Conservation (phyloP, 2,113 vertebrate genomes). For the Callospermophilus lateralis region DNA sequence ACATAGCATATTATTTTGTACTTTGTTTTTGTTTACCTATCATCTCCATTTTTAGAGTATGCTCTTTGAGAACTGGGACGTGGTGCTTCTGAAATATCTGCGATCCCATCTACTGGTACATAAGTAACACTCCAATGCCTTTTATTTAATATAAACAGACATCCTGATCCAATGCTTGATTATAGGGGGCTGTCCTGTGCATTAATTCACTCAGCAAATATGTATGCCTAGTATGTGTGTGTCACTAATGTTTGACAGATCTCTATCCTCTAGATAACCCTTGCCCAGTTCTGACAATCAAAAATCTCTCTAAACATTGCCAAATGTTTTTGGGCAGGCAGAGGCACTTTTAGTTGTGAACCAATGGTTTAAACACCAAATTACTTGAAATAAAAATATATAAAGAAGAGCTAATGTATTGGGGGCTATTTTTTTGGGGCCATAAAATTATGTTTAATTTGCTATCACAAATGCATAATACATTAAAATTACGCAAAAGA, state of each 20-base stretch:
- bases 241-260: no score
- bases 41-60: not conserved
- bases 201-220: no score
- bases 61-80: not conserved
- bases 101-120: not conserved
- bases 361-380: not conserved
- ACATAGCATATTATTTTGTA: not conserved
- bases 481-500: conserved; percentile 24
- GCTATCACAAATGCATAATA: not conserved
- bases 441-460: conserved; percentile 50
- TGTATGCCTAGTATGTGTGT: no score
- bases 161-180: not conserved
- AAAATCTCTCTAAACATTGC: not conserved
- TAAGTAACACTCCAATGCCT: not conserved
- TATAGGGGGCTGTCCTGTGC: not conserved
- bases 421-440: not conserved
- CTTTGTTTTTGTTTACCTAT: not conserved
- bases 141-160: conserved; percentile 18
- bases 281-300: not conserved
- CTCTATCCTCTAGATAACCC: not conserved
- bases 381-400: conserved; percentile 45
- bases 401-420: not conserved
- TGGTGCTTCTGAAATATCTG: conserved; percentile 27
- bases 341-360: not conserved
- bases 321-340: not conserved